phyloP scores from a whole-genome alignment of 2,888 invertebrate species.

The Minunthozetes semirufus region DNA sequence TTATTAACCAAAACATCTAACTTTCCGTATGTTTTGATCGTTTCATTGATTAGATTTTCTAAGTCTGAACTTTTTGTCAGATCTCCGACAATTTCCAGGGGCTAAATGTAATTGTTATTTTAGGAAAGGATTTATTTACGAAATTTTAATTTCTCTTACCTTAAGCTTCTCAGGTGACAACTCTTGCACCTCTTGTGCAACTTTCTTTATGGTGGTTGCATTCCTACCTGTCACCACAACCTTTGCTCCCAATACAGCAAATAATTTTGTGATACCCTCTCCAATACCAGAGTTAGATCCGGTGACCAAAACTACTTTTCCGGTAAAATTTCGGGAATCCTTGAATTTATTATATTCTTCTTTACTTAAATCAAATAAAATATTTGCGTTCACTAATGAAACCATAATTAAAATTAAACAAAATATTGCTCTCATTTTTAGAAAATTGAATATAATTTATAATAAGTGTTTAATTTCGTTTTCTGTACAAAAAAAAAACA shows the following conservation, averaged over 20 bases:
- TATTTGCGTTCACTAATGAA: no score
- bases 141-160: no score
- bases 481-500: no score
- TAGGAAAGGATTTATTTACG: no score
- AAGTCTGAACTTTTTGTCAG: conserved; percentile 18
- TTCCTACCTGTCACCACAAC: conserved; percentile 28
- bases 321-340: conserved; percentile 5
- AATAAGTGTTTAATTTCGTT: no score
- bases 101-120: no score
- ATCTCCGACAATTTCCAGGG: conserved; percentile 32
- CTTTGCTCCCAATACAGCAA: conserved; percentile 9
- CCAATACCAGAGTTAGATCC: conserved; percentile 34
- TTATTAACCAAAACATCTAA: conserved; percentile 37
- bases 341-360: neutral
- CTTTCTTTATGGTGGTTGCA: neutral
- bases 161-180: conserved; percentile 28
- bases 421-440: no score
- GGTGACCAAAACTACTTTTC: conserved; percentile 18
- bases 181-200: conserved; percentile 11
- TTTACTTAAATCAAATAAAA: neutral
- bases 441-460: no score
- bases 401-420: no score
- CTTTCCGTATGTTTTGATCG: conserved; percentile 2
- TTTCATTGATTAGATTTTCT: conserved; percentile 24
- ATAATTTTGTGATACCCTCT: conserved; percentile 24